Evolutionary conservation across 2,888 invertebrate species (phyloP), one percentile per base, ranked within the genome.

Genomic region (Euzophera pinguis): DNA sequence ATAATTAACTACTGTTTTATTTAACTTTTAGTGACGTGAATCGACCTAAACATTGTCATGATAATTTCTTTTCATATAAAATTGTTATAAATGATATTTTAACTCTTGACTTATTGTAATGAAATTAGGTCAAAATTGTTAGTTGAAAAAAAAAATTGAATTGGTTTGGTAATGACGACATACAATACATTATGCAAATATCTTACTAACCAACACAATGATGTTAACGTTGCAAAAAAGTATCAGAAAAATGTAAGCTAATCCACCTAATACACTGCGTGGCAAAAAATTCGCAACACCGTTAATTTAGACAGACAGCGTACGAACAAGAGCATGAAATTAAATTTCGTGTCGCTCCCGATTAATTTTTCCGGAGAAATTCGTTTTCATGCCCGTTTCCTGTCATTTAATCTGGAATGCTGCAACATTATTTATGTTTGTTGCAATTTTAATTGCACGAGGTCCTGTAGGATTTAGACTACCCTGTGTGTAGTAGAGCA

Each of bases 311-410:
- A 69, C 77, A 63, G 71, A 68, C 70, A 63, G 61, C 62, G 63
- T 68, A 67, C 66, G 65, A 62, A 82, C 84, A 84, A 71, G 82
- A 68, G 71, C 70, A 71, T 69, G 74, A 77, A 80, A 85, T 86
- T 85, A 86, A 86, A 84, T 82, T 84, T 79, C 76, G 80, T 71
- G 75, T 67, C 74, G 71, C 64, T 69, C 74, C 62, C 76, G 74
- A 80, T 83, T 81, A 81, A 78, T 73, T 81, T 81, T 78, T 68
- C 72, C 73, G 59, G 76, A 73, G 76, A 76, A 81, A 76, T 76
- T 73, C 69, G 69, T 66, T 74, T 75, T 75, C 76, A 78, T 70
- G 68, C 67, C 61, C 61, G 67, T 70, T 66, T 70, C 67, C 65
- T 70, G 72, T 69, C 72, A 64, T 76, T 73, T 77, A 74, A 74